A percentile compares a stretch with the other conserved stretches of the same genome.
These are phyloP conservation scores for Origma solitaria DNA, from an alignment of 2,113 vertebrate species.

Conservation along the genomic window DNA sequence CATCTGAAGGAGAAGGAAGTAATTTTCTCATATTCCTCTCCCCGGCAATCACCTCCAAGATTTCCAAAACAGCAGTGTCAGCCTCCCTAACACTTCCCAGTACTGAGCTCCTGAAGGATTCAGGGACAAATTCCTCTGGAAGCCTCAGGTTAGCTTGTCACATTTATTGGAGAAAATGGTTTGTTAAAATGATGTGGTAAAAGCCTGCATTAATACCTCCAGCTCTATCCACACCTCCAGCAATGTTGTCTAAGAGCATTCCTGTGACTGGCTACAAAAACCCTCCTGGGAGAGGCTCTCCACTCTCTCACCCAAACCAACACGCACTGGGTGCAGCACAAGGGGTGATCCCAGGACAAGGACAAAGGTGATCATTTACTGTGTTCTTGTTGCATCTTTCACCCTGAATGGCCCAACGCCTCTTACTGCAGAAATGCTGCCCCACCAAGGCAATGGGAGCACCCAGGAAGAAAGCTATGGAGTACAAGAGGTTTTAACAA, in stretches of 20 bases:
- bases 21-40: conserved; percentile 3
- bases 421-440: not conserved
- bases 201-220: not conserved
- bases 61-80: not conserved
- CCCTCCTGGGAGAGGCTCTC: not conserved
- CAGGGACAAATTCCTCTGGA: not conserved
- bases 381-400: not conserved
- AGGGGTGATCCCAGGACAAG: not conserved
- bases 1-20: not conserved
- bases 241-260: not conserved
- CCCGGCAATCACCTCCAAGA: not conserved
- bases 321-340: accelerated
- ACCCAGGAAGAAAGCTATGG: not conserved
- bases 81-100: not conserved
- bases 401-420: not conserved
- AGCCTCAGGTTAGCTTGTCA: not conserved
- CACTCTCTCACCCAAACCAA: not conserved
- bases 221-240: not conserved
- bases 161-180: not conserved
- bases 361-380: not conserved
- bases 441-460: not conserved
- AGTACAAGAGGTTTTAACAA: not conserved
- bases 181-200: not conserved
- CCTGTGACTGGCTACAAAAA: not conserved
- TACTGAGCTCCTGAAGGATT: not conserved